Percentiles rank a stretch among this genome's conserved stretches.
phyloP scores from a whole-genome alignment of 2,113 vertebrate species.

The Oplegnathus fasciatus region DNA sequence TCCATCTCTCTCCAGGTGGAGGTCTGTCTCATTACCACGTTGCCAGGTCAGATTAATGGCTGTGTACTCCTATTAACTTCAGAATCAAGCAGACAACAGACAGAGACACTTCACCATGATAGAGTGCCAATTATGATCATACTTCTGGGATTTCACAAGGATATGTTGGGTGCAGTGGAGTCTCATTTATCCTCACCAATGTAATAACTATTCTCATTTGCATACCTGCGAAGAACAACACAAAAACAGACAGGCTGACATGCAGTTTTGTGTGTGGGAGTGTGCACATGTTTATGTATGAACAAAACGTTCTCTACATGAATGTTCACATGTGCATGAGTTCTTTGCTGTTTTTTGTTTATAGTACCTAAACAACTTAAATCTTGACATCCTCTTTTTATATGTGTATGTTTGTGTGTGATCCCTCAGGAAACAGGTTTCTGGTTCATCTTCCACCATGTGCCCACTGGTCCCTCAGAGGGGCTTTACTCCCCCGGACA shows the following conservation, averaged over 20 bases:
- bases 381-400: neutral
- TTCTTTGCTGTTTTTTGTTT: neutral
- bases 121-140: slow-evolving; percentile 61
- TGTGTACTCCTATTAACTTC: slow-evolving; percentile 53
- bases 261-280: neutral
- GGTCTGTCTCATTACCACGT: slow-evolving; percentile 54
- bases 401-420: slow-evolving; percentile 40
- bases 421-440: slow-evolving; percentile 93
- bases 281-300: neutral
- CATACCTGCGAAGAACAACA: slow-evolving; percentile 37
- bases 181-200: slow-evolving; percentile 30
- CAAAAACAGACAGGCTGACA: slow-evolving; percentile 36
- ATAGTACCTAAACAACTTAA: neutral
- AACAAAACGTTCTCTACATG: neutral
- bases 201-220: slow-evolving; percentile 62
- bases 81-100: slow-evolving; percentile 54
- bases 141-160: slow-evolving; percentile 48
- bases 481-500: slow-evolving; percentile 93
- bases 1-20: slow-evolving; percentile 40
- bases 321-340: neutral
- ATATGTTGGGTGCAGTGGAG: neutral
- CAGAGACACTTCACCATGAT: slow-evolving; percentile 41
- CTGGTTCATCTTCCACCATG: slow-evolving; percentile 97
- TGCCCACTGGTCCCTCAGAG: slow-evolving; percentile 93
- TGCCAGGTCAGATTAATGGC: slow-evolving; percentile 74